phyloP scores from a whole-genome alignment of 1,140 invertebrate species.

The Asbolus verrucosus region DNA sequence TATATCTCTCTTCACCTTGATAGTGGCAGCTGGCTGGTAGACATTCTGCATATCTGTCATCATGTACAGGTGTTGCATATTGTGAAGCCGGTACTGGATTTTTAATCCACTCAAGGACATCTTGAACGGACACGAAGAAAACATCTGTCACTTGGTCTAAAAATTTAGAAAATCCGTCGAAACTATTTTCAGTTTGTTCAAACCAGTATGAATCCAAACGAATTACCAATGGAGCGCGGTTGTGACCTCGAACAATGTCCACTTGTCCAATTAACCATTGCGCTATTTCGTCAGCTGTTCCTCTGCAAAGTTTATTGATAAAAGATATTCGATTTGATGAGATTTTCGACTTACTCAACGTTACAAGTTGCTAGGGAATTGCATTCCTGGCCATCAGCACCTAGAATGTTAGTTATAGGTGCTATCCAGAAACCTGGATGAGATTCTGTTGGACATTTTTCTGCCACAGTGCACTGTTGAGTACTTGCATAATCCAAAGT shows the following conservation, averaged over 20 bases:
- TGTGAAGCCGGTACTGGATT: conserved; percentile 51
- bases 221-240: conserved; percentile 49
- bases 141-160: conserved; percentile 54
- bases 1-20: too few species aligned
- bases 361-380: conserved; percentile 73
- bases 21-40: too few species aligned
- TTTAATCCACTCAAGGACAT: conserved; percentile 57
- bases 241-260: too few species aligned
- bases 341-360: conserved; percentile 62
- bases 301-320: conserved; percentile 45
- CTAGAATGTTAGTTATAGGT: conserved; percentile 73
- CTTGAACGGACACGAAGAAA: conserved; percentile 55
- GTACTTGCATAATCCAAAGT: conserved; percentile 73
- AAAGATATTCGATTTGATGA: too few species aligned
- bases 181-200: conserved; percentile 43
- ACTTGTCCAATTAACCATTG: too few species aligned
- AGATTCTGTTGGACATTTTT: conserved; percentile 72
- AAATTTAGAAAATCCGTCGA: conserved; percentile 48
- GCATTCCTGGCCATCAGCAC: conserved; percentile 66
- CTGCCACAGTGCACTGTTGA: conserved; percentile 73
- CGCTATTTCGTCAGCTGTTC: conserved; percentile 53
- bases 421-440: conserved; percentile 73
- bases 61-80: conserved; percentile 45
- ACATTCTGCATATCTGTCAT: too few species aligned
- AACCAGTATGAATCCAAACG: conserved; percentile 36